Base-by-base conservation (phyloP, 2,888 invertebrate genomes). In the Drosophila atroscutellata region DNA sequence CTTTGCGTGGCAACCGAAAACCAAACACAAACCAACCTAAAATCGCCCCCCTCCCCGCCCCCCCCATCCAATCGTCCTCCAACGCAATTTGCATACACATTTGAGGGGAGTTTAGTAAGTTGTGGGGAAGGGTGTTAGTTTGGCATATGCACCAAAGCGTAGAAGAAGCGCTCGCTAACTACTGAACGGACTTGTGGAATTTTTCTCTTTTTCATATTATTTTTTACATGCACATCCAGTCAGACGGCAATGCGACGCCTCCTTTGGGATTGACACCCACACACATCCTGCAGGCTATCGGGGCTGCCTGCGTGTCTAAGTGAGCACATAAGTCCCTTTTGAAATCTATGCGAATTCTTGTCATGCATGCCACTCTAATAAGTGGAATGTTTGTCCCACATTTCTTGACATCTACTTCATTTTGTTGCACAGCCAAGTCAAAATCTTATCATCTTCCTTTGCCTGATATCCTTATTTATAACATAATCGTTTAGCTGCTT, bases 171-270 rank as follows among this genome's bases (percentile, higher is more conserved):
- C 65, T 69, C 72, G 63, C 74, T 72, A 77, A 86, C 86, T 86
- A 81, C 74, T 77, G 78, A 77, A 69, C 80, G 83, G 82, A 82
- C 82, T 66, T 58, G 56, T 32, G 67, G 56, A 56, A 56, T 56
- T n/a, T 55, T 55, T 55, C 11, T 39, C 28, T 36, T 37, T 39
- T 20, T 2, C 20, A 51, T 37, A n/a, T 28, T 64, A 72, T 73
- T 83, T 81, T 81, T 75, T 66, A 64, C 77, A 66, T 74, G 77
- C 83, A 83, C 75, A 81, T 79, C 73, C 78, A 70, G 39, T 49
- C 45, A 45, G 55, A 74, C 68, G 71, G 75, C 83, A 78, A 83
- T 75, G 74, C 71, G 64, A 72, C 73, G 57, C 66, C 60, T 59
- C 68, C 64, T 30, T 7, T 15, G 30, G 3, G 32, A 32, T 61